Conservation (phyloP, 2,888 invertebrate species). For the Sympetrum striolatum region DNA sequence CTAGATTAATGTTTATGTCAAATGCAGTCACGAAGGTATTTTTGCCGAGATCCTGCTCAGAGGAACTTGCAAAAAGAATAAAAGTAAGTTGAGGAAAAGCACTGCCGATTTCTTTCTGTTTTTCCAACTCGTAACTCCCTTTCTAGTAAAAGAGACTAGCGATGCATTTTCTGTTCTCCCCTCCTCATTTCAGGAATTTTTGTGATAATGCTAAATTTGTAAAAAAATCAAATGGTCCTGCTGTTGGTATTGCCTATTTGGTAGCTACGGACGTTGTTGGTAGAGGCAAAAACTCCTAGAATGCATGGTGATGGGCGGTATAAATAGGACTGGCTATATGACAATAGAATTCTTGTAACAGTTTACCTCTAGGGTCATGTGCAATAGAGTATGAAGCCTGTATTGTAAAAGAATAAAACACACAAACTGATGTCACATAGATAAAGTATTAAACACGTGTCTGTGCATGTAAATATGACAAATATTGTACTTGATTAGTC, state of each 20-base stretch:
- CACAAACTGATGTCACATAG: slow-evolving; percentile 23
- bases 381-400: slow-evolving; percentile 36
- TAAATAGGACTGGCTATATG: slow-evolving; percentile 34
- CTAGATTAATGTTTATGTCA: slow-evolving; percentile 1
- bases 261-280: slow-evolving; percentile 2
- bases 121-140: neutral
- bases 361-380: slow-evolving; percentile 37
- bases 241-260: neutral
- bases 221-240: neutral
- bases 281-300: slow-evolving; percentile 20
- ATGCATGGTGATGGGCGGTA: slow-evolving; percentile 36
- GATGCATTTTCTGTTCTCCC: neutral
- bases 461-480: slow-evolving; percentile 41
- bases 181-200: neutral
- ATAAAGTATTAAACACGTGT: slow-evolving; percentile 39
- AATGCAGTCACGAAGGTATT: neutral
- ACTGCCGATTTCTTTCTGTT: slow-evolving; percentile 26
- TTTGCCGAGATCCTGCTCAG: neutral
- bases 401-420: slow-evolving; percentile 22
- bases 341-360: slow-evolving; percentile 36
- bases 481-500: slow-evolving; percentile 40
- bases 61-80: slow-evolving; percentile 1
- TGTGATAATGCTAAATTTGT: neutral
- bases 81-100: slow-evolving; percentile 22
- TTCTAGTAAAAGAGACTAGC: neutral